Conservation (phyloP, 2,888 invertebrate genomes). For the Melipona bicolor region DNA sequence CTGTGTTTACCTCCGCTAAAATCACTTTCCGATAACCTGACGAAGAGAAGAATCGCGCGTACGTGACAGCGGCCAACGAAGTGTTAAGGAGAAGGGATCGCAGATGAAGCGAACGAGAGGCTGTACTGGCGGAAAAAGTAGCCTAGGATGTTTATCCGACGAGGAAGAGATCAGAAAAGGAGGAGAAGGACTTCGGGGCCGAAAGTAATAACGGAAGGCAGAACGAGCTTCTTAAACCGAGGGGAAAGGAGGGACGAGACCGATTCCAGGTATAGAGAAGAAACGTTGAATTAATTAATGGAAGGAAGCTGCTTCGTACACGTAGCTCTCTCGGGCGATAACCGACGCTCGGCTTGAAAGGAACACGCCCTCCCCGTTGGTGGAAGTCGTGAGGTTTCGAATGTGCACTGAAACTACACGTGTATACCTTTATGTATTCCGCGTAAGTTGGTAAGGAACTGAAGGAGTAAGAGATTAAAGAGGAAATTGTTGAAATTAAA, state of each 20-base stretch:
- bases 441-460: too few species aligned
- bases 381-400: too few species aligned
- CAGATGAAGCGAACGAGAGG: conserved; percentile 44
- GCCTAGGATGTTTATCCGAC: conserved; percentile 22
- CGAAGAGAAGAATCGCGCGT: too few species aligned
- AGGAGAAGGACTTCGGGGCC: conserved; percentile 3
- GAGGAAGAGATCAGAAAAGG: conserved; percentile 20
- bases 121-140: not conserved
- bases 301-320: not conserved
- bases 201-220: conserved; percentile 28
- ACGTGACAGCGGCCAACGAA: too few species aligned
- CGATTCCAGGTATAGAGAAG: conserved; percentile 29
- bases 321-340: not conserved
- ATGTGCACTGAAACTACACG: too few species aligned
- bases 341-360: not conserved
- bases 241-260: not conserved
- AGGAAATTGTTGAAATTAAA: too few species aligned
- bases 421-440: too few species aligned
- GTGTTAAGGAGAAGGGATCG: conserved; percentile 32
- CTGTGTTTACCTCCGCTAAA: too few species aligned
- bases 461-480: too few species aligned
- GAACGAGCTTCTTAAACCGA: conserved; percentile 14
- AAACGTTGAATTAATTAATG: conserved; percentile 38
- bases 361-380: not conserved
- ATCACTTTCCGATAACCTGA: too few species aligned